Percentiles rank a stretch among this genome's conserved stretches.
Conservation (phyloP, 2,888 invertebrate genomes). For the Eulithis prunata region DNA sequence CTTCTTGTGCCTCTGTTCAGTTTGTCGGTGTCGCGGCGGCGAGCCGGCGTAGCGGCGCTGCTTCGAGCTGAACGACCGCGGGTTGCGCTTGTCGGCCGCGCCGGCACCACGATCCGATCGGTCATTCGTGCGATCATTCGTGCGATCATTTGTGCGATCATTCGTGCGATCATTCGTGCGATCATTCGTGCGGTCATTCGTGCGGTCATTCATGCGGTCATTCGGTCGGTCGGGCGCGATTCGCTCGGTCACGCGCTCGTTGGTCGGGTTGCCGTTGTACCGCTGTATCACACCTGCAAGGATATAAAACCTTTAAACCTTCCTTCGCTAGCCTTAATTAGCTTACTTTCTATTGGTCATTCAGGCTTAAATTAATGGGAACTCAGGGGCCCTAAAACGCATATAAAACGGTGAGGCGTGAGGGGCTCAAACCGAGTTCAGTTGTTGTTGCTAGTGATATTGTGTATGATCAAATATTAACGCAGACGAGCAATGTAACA, state of each 20-base stretch:
- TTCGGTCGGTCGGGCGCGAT: neutral
- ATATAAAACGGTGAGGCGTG: no score
- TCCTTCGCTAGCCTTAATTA: no score
- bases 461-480: no score
- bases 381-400: no score
- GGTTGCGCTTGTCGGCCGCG: constrained; percentile 41
- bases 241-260: constrained; percentile 15
- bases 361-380: no score
- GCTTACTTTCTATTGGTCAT: no score
- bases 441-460: no score
- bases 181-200: neutral
- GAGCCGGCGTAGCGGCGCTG: constrained; percentile 58
- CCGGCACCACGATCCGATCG: constrained; percentile 43
- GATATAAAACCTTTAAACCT: no score
- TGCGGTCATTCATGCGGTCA: neutral
- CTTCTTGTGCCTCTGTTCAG: constrained; percentile 55
- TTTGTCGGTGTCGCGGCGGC: constrained; percentile 38
- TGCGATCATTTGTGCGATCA: neutral
- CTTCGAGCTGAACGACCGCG: constrained; percentile 56
- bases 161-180: neutral
- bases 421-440: no score
- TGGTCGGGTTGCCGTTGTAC: constrained; percentile 46
- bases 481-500: no score
- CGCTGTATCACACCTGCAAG: constrained; percentile 70
- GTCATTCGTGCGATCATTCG: neutral